Conservation (phyloP, 2,888 invertebrate species). For the Tenthredo distinguenda region DNA sequence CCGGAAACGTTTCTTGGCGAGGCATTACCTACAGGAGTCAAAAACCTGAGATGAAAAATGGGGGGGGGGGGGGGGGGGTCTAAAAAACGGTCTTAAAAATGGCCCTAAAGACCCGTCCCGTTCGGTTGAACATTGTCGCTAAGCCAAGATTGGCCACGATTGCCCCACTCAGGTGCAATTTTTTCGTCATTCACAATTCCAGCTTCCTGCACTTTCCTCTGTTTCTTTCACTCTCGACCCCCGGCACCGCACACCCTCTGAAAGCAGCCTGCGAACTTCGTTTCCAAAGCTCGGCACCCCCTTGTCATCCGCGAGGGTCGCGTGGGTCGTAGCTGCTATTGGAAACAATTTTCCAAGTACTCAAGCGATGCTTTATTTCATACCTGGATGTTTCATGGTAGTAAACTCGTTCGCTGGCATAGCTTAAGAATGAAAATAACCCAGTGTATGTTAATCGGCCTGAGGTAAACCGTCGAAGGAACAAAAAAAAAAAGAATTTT, state of each 20-base stretch:
- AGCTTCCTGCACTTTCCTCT: conserved; percentile 56
- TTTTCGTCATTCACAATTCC: conserved; percentile 62
- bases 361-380: conserved; percentile 39
- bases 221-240: conserved; percentile 35
- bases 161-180: conserved; percentile 62
- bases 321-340: conserved; percentile 45
- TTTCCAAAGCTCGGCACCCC: conserved; percentile 14
- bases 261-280: conserved; percentile 23
- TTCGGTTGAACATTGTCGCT: conserved; percentile 49
- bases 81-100: conserved; percentile 37
- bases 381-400: conserved; percentile 24
- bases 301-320: conserved; percentile 22
- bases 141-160: conserved; percentile 43
- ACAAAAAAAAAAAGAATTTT: neutral
- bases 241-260: neutral
- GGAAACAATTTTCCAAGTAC: conserved; percentile 52
- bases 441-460: conserved; percentile 12
- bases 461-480: neutral
- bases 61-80: neutral
- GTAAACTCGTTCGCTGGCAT: neutral
- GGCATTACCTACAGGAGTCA: conserved; percentile 17
- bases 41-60: conserved; percentile 39
- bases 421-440: neutral
- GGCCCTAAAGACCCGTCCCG: conserved; percentile 10
- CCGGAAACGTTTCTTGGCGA: conserved; percentile 40